phyloP scores from a whole-genome alignment of 2,797 vertebrate genomes.

The Mycteria americana region DNA sequence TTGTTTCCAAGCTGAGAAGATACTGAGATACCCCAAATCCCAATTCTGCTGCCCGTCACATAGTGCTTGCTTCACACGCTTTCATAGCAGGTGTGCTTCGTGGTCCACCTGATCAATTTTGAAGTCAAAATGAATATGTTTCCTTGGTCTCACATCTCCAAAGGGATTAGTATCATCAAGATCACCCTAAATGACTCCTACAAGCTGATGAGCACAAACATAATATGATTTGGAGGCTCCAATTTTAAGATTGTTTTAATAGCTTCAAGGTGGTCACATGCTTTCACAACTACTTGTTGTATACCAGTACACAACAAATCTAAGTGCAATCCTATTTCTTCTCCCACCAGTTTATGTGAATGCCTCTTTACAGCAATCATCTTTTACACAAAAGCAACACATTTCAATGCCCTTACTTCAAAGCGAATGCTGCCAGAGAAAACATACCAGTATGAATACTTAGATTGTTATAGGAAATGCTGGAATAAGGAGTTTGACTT shows the following conservation, averaged over 20 bases:
- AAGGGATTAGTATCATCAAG: neutral
- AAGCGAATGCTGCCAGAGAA: neutral
- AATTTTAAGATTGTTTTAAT: constrained; percentile 15
- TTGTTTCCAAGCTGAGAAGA: neutral
- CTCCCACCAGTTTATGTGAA: neutral
- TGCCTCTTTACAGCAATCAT: neutral
- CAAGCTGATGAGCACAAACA: neutral
- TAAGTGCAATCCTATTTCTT: neutral
- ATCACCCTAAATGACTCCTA: neutral
- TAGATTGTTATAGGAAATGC: neutral
- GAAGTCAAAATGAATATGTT: neutral
- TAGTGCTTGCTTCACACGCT: neutral
- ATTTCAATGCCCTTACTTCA: neutral
- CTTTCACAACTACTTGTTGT: neutral
- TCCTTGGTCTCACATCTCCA: neutral
- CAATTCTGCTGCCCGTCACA: neutral
- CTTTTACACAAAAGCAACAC: neutral
- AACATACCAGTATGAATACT: neutral
- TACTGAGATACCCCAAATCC: neutral
- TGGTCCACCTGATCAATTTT: neutral
- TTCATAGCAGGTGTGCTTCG: neutral
- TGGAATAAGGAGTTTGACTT: neutral
- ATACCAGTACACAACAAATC: neutral
- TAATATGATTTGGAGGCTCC: neutral
- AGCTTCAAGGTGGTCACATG: neutral